A percentile compares a stretch with the other conserved stretches of the same genome.
phyloP scores from a whole-genome alignment of 2,888 invertebrate genomes.

The Agelastica alni region DNA sequence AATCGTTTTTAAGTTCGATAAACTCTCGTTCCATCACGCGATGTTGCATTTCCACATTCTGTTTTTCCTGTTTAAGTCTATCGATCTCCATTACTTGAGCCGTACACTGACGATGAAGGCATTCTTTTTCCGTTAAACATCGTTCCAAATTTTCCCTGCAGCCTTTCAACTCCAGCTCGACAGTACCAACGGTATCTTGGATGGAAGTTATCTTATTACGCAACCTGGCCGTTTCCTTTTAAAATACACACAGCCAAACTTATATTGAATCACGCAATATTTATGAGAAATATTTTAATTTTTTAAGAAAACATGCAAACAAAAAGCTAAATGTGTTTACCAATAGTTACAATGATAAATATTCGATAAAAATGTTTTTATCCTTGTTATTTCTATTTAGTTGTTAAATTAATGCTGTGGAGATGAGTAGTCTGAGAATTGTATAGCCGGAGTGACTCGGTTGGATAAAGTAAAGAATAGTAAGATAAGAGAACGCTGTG shows the following conservation, averaged over 20 bases:
- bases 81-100: slow-evolving; percentile 73
- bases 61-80: slow-evolving; percentile 77
- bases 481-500: no score
- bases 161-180: slow-evolving; percentile 69
- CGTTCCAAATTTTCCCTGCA: slow-evolving; percentile 70
- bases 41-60: slow-evolving; percentile 72
- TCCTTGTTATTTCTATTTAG: no score
- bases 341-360: no score
- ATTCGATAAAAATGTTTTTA: no score
- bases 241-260: slow-evolving; percentile 8
- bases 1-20: slow-evolving; percentile 68
- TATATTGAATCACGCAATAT: background rate
- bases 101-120: slow-evolving; percentile 73
- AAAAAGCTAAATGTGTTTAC: no score
- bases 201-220: slow-evolving; percentile 59
- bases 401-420: no score
- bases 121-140: slow-evolving; percentile 71
- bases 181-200: slow-evolving; percentile 63
- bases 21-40: slow-evolving; percentile 74
- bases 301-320: no score
- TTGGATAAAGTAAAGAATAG: no score
- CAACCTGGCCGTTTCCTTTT: slow-evolving; percentile 55
- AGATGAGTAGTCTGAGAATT: no score
- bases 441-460: no score
- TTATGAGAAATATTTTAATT: no score